phyloP scores from a whole-genome alignment of 2,888 invertebrate genomes.

The Hydropsyche betteni region DNA sequence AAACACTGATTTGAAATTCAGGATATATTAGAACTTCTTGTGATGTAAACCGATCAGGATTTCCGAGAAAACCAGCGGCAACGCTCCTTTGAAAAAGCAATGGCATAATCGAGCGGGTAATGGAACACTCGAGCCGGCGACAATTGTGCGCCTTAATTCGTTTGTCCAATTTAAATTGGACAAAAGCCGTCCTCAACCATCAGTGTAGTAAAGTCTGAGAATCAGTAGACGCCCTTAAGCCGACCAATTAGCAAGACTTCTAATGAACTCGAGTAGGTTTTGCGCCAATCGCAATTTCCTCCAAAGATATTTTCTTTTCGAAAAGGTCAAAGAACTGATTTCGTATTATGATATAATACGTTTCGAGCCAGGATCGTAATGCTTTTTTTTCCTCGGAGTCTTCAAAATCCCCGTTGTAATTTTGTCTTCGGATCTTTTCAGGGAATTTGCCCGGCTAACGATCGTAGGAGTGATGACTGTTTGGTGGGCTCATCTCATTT shows the following conservation, averaged over 20 bases:
- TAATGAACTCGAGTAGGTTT: no score
- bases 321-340: no score
- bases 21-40: background rate
- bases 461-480: slow-evolving; percentile 20
- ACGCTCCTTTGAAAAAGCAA: slow-evolving; percentile 41
- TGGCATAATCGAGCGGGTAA: slow-evolving; percentile 47
- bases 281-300: no score
- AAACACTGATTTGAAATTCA: no score
- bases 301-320: no score
- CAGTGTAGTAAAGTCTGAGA: no score
- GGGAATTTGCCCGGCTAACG: slow-evolving; percentile 31
- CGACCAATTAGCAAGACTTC: no score
- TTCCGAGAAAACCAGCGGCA: slow-evolving; percentile 47
- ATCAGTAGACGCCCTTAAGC: no score
- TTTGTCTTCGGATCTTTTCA: slow-evolving; percentile 10
- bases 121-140: slow-evolving; percentile 36
- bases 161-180: slow-evolving; percentile 51
- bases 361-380: no score
- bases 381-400: slow-evolving; percentile 26
- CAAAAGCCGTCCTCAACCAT: slow-evolving; percentile 10
- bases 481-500: slow-evolving; percentile 42
- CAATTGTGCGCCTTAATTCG: slow-evolving; percentile 50
- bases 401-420: slow-evolving; percentile 4
- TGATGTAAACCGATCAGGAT: slow-evolving; percentile 29
- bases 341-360: no score